Base-by-base conservation (phyloP, 2,888 invertebrate genomes). In the Priocnemis perturbator region DNA sequence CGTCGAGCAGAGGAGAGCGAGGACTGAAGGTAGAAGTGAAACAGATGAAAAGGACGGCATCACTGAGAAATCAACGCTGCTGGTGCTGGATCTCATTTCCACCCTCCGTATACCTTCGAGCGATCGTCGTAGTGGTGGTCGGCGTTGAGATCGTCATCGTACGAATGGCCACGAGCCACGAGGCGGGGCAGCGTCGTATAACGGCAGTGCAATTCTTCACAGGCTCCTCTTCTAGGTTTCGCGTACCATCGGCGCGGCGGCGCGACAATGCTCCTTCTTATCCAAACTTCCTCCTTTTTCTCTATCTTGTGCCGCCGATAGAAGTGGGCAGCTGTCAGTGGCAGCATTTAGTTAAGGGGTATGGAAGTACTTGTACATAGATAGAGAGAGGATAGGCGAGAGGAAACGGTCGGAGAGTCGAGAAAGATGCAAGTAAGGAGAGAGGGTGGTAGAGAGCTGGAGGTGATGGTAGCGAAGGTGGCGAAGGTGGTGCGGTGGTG, bases 261-360 rank as follows among this genome's bases (percentile, higher is more conserved):
- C 1, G 11, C 11, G 14, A 11, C 11, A 9, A 9, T 11, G 37
- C 37, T 37, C 5, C 26, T 26, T 26, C 37, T 37, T 37, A 37
- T 37, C 37, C 37, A 1, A 11, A 37, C 37, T 37, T 37, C 37
- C n/a, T 21, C 52, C 17, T 23, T 19, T 20, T 17, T 9, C 52
- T 69, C 59, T 69, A 58, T 52, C 47, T 62, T 44, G 30, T 52
- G 45, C 50, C 69, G 74, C 19, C 55, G 62, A 48, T 53, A 69
- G 74, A 74, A 78, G 76, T 64, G 71, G 73, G 66, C 75, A 75
- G 76, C 81, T 84, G 84, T 85, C 85, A 81, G 76, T 72, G 71
- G 79, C 84, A 84, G 85, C 80, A 72, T 83, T 83, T 83, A 82
- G 79, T 83, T 80, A 79, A 78, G 78, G 75, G 75, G 61, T 73